Conservation (phyloP, 1,140 invertebrate genomes). For the Drosophila sechellia region DNA sequence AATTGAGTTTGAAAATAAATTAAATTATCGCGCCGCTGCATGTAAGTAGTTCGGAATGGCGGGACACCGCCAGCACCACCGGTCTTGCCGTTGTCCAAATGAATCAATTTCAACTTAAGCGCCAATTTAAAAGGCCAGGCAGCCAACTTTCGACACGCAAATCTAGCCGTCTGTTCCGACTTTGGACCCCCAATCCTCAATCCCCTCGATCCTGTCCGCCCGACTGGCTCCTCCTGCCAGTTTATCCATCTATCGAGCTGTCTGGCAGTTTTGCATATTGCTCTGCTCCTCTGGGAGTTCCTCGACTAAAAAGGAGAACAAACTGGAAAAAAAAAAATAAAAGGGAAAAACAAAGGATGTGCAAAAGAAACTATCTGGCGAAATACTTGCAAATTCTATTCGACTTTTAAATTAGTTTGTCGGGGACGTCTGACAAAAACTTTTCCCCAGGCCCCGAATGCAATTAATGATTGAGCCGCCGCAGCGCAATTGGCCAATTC, state of each 20-base stretch:
- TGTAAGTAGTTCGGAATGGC: constrained; percentile 58
- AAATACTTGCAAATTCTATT: constrained; percentile 67
- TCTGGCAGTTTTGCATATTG: constrained; percentile 65
- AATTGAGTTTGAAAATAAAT: constrained; percentile 79
- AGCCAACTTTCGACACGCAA: constrained; percentile 69
- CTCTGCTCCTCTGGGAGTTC: constrained; percentile 17
- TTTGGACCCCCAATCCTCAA: constrained; percentile 1
- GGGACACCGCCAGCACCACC: constrained; percentile 4
- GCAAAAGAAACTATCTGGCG: constrained; percentile 44
- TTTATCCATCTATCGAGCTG: constrained; percentile 58
- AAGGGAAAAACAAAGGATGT: constrained; percentile 9
- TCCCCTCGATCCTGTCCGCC: constrained; percentile 7
- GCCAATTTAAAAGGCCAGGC: constrained; percentile 65
- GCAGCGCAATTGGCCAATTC: constrained; percentile 19
- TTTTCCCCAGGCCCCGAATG: constrained; percentile 43
- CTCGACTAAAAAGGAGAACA: background rate
- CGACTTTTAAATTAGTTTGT: constrained; percentile 78
- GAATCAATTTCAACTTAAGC: constrained; percentile 78
- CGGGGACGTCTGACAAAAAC: constrained; percentile 43
- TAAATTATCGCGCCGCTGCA: constrained; percentile 68
- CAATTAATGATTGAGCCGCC: constrained; percentile 60
- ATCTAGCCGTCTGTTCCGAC: constrained; percentile 26
- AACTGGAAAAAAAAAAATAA: background rate
- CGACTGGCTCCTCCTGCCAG: constrained; percentile 26
- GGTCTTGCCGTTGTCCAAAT: constrained; percentile 45